A percentile compares a stretch with the other conserved stretches of the same genome.
Conservation (phyloP, 2,797 vertebrate species). For the Hirundo rustica region DNA sequence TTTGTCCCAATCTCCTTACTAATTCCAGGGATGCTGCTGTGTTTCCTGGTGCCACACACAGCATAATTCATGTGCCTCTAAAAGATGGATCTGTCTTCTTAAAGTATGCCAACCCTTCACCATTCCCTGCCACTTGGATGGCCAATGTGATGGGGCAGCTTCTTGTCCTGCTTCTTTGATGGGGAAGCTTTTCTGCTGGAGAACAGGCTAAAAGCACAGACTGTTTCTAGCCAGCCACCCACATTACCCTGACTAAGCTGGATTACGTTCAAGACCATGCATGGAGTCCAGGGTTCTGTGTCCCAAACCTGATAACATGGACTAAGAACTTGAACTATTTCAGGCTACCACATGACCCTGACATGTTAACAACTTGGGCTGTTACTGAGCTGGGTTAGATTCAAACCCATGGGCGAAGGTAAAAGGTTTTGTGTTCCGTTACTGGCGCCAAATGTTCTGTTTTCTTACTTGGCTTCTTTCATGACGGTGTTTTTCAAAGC, state of each 20-base stretch:
- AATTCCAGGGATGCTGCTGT: neutral
- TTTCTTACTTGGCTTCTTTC: neutral
- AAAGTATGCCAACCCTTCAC: neutral
- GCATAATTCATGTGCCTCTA: neutral
- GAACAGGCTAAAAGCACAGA: neutral
- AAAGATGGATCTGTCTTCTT: neutral
- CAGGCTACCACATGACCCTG: constrained; percentile 21
- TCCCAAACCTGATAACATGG: neutral
- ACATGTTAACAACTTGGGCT: constrained; percentile 26
- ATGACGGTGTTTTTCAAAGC: constrained; percentile 4
- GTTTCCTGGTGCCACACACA: rapidly evolving
- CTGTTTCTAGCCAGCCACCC: neutral
- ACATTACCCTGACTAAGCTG: neutral
- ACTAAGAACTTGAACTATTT: constrained; percentile 25
- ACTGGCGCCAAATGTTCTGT: constrained; percentile 12
- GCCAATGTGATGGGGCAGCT: neutral
- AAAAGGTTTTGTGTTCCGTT: constrained; percentile 30
- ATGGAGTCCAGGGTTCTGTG: neutral
- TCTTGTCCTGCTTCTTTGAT: neutral
- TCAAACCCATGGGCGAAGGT: neutral
- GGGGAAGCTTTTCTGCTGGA: neutral
- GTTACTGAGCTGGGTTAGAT: constrained; percentile 33
- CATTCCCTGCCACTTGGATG: neutral
- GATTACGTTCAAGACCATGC: neutral
- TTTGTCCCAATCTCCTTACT: neutral